Conservation (phyloP, 2,888 invertebrate genomes). For the Automeris io region DNA sequence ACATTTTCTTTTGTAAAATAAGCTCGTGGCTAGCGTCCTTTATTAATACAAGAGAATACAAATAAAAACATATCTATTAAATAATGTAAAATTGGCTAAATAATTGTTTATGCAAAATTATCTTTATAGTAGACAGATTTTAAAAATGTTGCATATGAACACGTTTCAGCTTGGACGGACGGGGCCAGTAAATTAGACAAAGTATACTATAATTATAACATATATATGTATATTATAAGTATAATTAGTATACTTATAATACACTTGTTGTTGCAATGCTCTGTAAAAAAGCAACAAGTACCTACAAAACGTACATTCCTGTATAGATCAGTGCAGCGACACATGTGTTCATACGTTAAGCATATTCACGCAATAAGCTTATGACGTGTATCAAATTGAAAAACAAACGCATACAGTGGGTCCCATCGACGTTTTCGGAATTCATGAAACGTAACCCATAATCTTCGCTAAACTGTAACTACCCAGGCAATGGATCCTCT, state of each 20-base stretch:
- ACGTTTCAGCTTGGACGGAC: constrained; percentile 69
- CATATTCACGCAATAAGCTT: background rate
- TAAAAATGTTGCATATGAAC: constrained; percentile 56
- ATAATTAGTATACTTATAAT: too few relatives aligned
- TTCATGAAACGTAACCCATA: constrained; percentile 43
- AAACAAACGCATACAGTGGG: constrained; percentile 15
- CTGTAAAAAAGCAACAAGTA: constrained; percentile 4
- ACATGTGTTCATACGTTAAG: background rate
- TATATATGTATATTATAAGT: too few relatives aligned
- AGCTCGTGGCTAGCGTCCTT: constrained; percentile 51
- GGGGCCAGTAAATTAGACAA: constrained; percentile 41
- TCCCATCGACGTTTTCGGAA: constrained; percentile 51
- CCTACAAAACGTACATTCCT: background rate
- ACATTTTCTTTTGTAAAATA: constrained; percentile 15
- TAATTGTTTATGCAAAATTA: too few relatives aligned
- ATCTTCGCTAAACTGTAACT: constrained; percentile 31
- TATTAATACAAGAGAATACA: background rate
- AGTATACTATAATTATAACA: constrained; percentile 1
- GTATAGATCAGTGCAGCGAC: background rate
- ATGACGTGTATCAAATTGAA: background rate
- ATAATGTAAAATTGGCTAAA: too few relatives aligned
- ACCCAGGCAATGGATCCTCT: constrained; percentile 42
- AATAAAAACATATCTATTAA: background rate
- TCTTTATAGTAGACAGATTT: background rate
- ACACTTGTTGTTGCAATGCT: background rate